These are phyloP conservation scores for Anser brachyrhynchus DNA, from an alignment of 2,113 vertebrate genomes.

Conservation along the genomic window DNA sequence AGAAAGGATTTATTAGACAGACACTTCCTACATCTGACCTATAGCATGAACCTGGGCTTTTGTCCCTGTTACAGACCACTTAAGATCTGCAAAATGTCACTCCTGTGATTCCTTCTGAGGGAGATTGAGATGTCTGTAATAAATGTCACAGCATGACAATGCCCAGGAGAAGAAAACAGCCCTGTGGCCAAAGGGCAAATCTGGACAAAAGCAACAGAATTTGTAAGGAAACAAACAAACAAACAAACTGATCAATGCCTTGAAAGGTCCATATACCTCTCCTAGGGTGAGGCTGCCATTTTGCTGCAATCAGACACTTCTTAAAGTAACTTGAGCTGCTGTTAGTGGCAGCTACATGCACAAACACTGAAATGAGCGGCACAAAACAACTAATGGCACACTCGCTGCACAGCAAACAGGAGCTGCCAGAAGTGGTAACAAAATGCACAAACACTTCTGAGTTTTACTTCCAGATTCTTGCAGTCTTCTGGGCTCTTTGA, in stretches of 20 bases:
- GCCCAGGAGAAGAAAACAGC: neutral
- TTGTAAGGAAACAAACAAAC: neutral
- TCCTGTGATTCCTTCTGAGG: neutral
- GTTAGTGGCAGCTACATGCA: neutral
- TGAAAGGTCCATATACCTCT: neutral
- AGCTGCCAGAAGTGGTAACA: neutral
- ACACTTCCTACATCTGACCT: neutral
- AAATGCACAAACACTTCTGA: neutral
- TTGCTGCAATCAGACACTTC: neutral
- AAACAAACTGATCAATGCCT: neutral
- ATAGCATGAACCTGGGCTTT: neutral
- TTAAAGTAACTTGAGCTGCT: neutral
- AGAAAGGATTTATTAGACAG: too few species aligned
- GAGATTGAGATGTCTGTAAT: neutral
- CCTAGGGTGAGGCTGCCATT: neutral
- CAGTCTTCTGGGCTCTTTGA: too few species aligned
- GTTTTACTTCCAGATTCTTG: neutral
- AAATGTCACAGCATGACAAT: neutral
- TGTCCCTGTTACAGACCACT: neutral
- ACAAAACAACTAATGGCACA: fast-evolving
- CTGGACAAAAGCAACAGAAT: neutral
- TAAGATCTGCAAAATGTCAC: neutral
- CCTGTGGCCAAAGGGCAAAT: neutral
- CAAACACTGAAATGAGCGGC: neutral
- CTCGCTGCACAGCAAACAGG: neutral